Percentiles rank a stretch among this genome's conserved stretches.
Evolutionary conservation across 2,888 invertebrate species (phyloP).

Genomic region (Doris montereyensis): DNA sequence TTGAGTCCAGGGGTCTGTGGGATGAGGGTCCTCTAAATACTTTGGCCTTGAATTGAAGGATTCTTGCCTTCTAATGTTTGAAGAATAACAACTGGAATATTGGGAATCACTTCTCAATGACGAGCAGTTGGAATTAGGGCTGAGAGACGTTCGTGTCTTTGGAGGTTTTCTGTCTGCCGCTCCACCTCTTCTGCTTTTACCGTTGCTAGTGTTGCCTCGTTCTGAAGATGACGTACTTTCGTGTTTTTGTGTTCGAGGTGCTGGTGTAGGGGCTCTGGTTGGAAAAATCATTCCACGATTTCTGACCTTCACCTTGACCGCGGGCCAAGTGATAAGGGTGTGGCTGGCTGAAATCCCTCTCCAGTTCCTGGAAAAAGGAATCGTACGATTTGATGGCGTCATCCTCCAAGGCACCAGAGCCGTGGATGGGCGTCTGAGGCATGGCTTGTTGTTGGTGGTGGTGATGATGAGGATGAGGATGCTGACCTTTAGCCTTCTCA

Average conservation of each 20-base stretch:
- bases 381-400: constrained; percentile 48
- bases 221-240: too few species aligned
- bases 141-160: not conserved
- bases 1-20: too few species aligned
- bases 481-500: too few species aligned
- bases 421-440: not conserved
- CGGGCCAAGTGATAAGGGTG: not conserved
- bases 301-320: not conserved
- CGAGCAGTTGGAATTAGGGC: constrained; percentile 3
- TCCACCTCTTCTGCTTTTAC: too few species aligned
- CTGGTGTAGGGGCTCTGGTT: constrained; percentile 24
- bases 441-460: not conserved
- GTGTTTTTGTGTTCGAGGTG: constrained; percentile 9
- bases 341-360: constrained; percentile 46
- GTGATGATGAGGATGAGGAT: not conserved
- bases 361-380: constrained; percentile 53
- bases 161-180: not conserved
- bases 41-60: too few species aligned
- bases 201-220: too few species aligned
- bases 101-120: not conserved
- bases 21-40: too few species aligned
- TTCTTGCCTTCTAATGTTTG: too few species aligned
- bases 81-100: not conserved
- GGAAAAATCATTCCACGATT: not conserved
- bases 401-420: too few species aligned